A percentile compares a stretch with the other conserved stretches of the same genome.
Evolutionary conservation across 2,797 vertebrate species (phyloP).

Genomic region (Spatula versicolor): DNA sequence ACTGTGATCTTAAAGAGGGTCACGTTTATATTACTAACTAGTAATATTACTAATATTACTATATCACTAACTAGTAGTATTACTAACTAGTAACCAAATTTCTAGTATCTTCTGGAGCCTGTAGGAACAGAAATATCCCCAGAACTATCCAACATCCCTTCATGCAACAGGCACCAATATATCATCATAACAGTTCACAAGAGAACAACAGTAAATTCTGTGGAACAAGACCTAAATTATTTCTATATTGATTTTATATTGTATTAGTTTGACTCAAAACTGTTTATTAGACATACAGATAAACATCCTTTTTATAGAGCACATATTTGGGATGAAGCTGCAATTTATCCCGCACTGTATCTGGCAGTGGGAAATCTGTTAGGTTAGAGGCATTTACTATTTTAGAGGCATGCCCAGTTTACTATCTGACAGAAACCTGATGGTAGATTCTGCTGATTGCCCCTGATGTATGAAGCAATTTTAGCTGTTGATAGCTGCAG

Average conservation of each 20-base stretch:
- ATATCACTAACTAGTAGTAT: neutral
- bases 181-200: neutral
- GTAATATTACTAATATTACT: neutral
- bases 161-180: neutral
- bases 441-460: neutral
- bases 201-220: neutral
- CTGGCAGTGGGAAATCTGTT: neutral
- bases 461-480: neutral
- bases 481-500: neutral
- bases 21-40: neutral
- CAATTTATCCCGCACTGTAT: slow-evolving; percentile 1
- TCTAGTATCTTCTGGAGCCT: neutral
- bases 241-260: neutral
- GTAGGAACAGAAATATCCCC: neutral
- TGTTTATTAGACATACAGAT: neutral
- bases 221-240: neutral
- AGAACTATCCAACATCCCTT: neutral
- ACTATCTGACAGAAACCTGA: neutral
- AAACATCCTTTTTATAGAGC: neutral
- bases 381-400: neutral
- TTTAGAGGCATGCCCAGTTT: neutral
- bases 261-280: neutral
- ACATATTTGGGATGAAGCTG: neutral
- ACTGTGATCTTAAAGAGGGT: neutral
- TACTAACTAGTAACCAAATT: neutral